Base-by-base conservation (phyloP, 2,113 vertebrate genomes). In the Seriola dumerili region DNA sequence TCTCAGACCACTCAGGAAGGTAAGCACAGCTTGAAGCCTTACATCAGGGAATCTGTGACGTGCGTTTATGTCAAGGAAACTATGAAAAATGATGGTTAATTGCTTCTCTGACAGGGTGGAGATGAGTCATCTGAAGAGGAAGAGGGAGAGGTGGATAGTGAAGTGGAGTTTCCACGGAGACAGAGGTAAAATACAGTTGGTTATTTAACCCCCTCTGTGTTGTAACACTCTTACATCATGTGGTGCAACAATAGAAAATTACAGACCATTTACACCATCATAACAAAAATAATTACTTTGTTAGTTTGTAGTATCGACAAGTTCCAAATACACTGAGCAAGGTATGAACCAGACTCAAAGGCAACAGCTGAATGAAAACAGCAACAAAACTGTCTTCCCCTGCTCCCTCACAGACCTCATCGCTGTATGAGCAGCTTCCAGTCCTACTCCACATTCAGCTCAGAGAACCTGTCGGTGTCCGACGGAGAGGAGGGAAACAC, bases 401-500 rank as follows among this genome's bases (percentile, higher is more conserved):
- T 55, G 10, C 34, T 23, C 44, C 54, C 54, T 50, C 44, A 36
- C 76, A 99, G 98, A 87, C 97, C 98, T 85, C 98, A 98, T 84
- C 96, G 97, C 83, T 99, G 97, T 67, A 98, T 99, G 91, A 97
- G 96, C 89, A 98, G 97, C 93, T 99, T 97, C 91, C 97, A 98
- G 96, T 99, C 98, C 0, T 99, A 99, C 86, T 99, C 98, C 1
- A 99, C 98, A 34, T 99, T 99, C 92, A 99, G 98, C 93, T 99
- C 98, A 0, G 98, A 99, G 94, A 99, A 99, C 90, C 95, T 99
- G 93, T 99, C 98, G 0, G 97, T 97, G 91, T 99, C 98, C 0
- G 98, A 99, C 0, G 98, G 98, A 7, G 98, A 99, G 91, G 98
- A 99, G 89, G 98, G 98, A 17, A 99, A 99, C 94, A 99, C 98